These are phyloP conservation scores for Oscheius sp. DNA, from an alignment of 2,888 invertebrate species.

Conservation along the genomic window DNA sequence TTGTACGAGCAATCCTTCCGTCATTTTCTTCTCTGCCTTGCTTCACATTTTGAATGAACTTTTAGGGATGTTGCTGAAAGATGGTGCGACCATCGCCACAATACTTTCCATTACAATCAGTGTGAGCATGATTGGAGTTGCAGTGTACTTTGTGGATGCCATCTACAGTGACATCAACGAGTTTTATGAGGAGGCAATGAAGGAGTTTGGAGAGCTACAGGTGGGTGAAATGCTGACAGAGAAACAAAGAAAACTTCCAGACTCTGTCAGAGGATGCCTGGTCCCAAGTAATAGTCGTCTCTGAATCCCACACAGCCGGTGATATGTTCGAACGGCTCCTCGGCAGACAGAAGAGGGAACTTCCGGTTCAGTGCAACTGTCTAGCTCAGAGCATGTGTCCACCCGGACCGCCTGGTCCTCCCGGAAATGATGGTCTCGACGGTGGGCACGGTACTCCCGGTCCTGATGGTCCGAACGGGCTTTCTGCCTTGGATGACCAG, in stretches of 20 bases:
- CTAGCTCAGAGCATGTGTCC: conserved; percentile 49
- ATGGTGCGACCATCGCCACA: conserved; percentile 49
- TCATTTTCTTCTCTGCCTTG: neutral
- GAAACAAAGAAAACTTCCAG: conserved; percentile 19
- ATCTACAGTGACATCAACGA: conserved; percentile 52
- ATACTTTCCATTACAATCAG: conserved; percentile 45
- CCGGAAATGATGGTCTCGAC: conserved; percentile 54
- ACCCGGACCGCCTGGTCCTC: conserved; percentile 57
- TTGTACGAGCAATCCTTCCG: neutral
- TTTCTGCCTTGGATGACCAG: conserved; percentile 21
- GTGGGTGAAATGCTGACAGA: conserved; percentile 8
- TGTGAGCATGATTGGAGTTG: conserved; percentile 43
- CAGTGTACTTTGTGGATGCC: conserved; percentile 42
- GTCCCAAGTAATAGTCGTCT: conserved; percentile 44
- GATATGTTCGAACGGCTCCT: conserved; percentile 22
- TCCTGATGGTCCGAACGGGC: conserved; percentile 9
- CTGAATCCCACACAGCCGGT: conserved; percentile 9
- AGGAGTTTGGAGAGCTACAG: conserved; percentile 43
- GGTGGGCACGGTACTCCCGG: conserved; percentile 38
- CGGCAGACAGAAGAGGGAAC: conserved; percentile 29
- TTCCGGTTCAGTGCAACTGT: conserved; percentile 32
- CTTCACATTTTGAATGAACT: neutral
- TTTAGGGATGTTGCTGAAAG: conserved; percentile 21
- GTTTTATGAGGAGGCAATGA: conserved; percentile 46
- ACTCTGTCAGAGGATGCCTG: conserved; percentile 47